Evolutionary conservation across 2,113 vertebrate species (phyloP), one percentile per base, ranked within the genome.

Genomic region (Amia ocellicauda): DNA sequence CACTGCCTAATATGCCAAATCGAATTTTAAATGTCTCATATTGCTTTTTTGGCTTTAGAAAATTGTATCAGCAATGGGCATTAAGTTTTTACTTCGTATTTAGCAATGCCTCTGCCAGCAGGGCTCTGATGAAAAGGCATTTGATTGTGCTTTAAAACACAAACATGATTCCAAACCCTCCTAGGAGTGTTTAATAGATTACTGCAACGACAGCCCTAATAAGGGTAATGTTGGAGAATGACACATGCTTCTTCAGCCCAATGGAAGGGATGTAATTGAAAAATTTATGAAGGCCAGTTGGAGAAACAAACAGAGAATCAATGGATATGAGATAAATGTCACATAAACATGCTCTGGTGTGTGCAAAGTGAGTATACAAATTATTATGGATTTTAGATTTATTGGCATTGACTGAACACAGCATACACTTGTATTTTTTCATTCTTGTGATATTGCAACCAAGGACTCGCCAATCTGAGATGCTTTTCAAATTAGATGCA

Each of bases 251-350:
- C 29, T 7, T 36, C 56, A 51, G 40, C 36, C 50, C 52, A 50
- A 51, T 22, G 27, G 17, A 22, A 28, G 36, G 20, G 42, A 40
- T 29, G 45, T 63, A 55, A 63, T 43, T 64, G 58, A 57, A 64
- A 28, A 57, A 20, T 41, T 60, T 51, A 52, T 42, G 47, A 49
- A 29, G 61, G 57, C 68, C 60, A 66, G 61, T 56, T 64, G 64
- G 51, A 19, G 50, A 22, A 58, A 49, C 54, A 51, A 67, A 66
- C 55, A 31, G 16, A n/a, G 29, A 22, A 50, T 63, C 31, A 53
- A 26, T 53, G 55, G 23, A 58, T 53, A 41, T 14, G n/a, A 51
- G 56, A 51, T 59, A 57, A 65, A 59, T 66, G 56, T 4, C 51
- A n/a, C 10, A 27, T 24, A 43, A 45, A 58, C 41, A 45, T 20